phyloP scores from a whole-genome alignment of 2,888 invertebrate genomes.

The Danaus chrysippus region DNA sequence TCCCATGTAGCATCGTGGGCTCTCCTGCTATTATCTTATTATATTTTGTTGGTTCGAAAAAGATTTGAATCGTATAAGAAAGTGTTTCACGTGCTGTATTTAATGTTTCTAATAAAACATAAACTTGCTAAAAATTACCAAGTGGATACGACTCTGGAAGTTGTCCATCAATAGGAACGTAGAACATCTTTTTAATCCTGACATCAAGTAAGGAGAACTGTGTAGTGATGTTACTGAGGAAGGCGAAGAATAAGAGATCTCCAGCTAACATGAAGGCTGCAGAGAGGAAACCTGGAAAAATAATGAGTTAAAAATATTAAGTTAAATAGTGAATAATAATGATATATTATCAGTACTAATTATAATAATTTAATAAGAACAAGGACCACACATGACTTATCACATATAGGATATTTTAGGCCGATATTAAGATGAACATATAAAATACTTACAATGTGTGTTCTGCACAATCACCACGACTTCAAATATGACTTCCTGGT shows the following conservation, averaged over 20 bases:
- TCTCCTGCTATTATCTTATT: too few relatives aligned
- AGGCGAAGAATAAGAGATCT: conserved; percentile 58
- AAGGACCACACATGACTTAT: too few relatives aligned
- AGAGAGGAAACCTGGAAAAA: conserved; percentile 45
- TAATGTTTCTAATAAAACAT: not conserved
- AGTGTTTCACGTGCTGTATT: not conserved
- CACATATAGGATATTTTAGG: too few relatives aligned
- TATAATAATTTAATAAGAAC: too few relatives aligned
- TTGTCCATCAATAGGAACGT: conserved; percentile 50
- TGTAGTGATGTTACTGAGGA: conserved; percentile 57
- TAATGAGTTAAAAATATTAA: too few relatives aligned
- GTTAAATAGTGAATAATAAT: too few relatives aligned
- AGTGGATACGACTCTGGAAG: conserved; percentile 48
- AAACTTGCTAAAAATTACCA: conserved; percentile 41
- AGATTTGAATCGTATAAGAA: too few relatives aligned
- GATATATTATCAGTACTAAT: too few relatives aligned
- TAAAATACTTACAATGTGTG: conserved; percentile 52
- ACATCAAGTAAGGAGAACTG: conserved; percentile 58
- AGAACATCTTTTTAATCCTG: conserved; percentile 47
- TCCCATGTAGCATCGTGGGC: too few relatives aligned
- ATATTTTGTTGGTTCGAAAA: too few relatives aligned
- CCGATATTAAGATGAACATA: too few relatives aligned
- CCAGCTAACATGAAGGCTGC: conserved; percentile 56
- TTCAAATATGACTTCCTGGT: conserved; percentile 43
- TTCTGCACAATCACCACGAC: conserved; percentile 46